A percentile compares a stretch with the other conserved stretches of the same genome.
Conservation (phyloP, 2,888 invertebrate species). For the Junonia oenone region DNA sequence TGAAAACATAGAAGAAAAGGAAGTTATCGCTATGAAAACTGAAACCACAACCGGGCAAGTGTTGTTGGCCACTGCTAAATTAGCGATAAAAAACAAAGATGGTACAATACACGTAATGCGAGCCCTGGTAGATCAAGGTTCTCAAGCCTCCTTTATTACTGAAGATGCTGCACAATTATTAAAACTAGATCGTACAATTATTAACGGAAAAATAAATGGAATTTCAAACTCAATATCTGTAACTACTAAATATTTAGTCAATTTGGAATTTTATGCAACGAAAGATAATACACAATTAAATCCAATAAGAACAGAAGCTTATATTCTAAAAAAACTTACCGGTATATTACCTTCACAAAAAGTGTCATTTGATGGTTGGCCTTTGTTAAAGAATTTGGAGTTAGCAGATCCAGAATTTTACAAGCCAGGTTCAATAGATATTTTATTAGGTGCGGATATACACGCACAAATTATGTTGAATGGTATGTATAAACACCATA, state of each 20-base stretch:
- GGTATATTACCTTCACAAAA: slow-evolving; percentile 18
- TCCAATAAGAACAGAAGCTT: slow-evolving; percentile 18
- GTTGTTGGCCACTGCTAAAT: slow-evolving; percentile 25
- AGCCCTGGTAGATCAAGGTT: no score
- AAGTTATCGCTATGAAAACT: slow-evolving; percentile 19
- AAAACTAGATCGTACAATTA: slow-evolving; percentile 18
- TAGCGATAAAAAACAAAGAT: slow-evolving; percentile 14
- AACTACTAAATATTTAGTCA: slow-evolving; percentile 28
- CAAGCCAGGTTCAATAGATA: slow-evolving; percentile 29
- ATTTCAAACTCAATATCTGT: slow-evolving; percentile 22
- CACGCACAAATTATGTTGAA: slow-evolving; percentile 26
- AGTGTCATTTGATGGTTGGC: slow-evolving; percentile 17
- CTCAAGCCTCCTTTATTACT: slow-evolving; percentile 28
- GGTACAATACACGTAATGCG: slow-evolving; percentile 17
- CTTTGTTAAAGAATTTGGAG: slow-evolving; percentile 17
- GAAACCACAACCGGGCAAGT: slow-evolving; percentile 14
- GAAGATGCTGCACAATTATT: slow-evolving; percentile 26
- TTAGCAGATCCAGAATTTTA: slow-evolving; percentile 25
- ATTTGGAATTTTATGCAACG: slow-evolving; percentile 11
- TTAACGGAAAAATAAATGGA: slow-evolving; percentile 27
- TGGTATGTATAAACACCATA: slow-evolving; percentile 12
- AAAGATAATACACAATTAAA: neutral
- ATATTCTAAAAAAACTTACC: slow-evolving; percentile 26
- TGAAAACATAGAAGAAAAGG: neutral
- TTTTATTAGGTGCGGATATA: slow-evolving; percentile 29